Evolutionary conservation across 2,797 vertebrate species (phyloP).

Genomic region (Jordanella pulchra): DNA sequence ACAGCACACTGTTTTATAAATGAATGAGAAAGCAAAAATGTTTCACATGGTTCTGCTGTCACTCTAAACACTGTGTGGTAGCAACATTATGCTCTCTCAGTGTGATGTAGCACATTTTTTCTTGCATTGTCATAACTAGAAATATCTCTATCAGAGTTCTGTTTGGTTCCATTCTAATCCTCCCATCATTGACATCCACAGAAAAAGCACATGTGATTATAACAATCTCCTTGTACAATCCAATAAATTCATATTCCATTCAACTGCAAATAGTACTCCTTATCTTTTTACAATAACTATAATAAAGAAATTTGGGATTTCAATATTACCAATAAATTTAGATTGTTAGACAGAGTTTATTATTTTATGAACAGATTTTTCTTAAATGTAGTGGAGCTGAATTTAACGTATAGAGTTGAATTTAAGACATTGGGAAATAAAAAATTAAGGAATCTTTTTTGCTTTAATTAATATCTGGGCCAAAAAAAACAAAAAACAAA

Average conservation of each 20-base stretch:
- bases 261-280: not conserved
- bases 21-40: slow-evolving; percentile 1
- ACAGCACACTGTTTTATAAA: not conserved
- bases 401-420: too few species aligned
- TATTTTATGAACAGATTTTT: too few species aligned
- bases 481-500: too few species aligned
- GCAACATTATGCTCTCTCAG: not conserved
- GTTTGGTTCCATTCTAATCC: not conserved
- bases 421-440: too few species aligned
- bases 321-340: not conserved
- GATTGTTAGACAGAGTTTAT: not conserved
- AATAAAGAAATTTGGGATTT: not conserved
- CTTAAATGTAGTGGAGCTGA: too few species aligned
- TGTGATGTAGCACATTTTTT: not conserved
- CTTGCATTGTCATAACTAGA: not conserved
- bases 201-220: not conserved
- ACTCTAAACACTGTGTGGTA: not conserved
- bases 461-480: too few species aligned
- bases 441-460: too few species aligned
- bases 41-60: not conserved
- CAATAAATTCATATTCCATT: not conserved
- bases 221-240: not conserved
- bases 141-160: not conserved
- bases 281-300: not conserved
- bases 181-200: not conserved